Conservation (phyloP, 2,797 vertebrate species). For the Bradypodion ventrale region DNA sequence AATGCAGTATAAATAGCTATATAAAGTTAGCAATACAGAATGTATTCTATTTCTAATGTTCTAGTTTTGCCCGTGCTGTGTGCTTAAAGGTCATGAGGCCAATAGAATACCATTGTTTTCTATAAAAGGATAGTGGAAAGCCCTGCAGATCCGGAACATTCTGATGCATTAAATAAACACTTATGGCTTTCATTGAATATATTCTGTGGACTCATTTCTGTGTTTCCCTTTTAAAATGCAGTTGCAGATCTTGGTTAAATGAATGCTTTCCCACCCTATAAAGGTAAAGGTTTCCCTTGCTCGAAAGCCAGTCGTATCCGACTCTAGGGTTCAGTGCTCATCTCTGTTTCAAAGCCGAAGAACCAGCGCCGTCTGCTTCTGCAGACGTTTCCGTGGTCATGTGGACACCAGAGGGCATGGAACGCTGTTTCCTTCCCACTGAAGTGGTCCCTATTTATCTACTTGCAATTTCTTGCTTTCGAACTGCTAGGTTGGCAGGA, state of each 20-base stretch:
- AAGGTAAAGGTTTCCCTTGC: too few species aligned
- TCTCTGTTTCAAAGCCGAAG: too few species aligned
- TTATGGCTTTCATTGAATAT: not conserved
- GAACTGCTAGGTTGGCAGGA: too few species aligned
- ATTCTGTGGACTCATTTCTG: not conserved
- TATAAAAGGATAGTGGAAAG: not conserved
- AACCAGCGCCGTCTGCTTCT: too few species aligned
- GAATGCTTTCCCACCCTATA: not conserved
- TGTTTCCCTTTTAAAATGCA: not conserved
- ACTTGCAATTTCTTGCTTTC: too few species aligned
- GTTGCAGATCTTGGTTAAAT: not conserved
- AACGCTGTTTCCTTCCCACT: too few species aligned
- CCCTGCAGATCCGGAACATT: not conserved
- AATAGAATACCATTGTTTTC: not conserved
- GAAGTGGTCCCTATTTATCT: too few species aligned
- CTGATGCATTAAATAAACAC: not conserved
- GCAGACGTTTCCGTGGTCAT: too few species aligned
- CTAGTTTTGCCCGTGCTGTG: not conserved
- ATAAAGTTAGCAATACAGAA: slow-evolving; percentile 16
- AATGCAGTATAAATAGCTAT: not conserved
- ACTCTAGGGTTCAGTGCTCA: too few species aligned
- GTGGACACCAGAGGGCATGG: too few species aligned
- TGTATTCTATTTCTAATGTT: slow-evolving; percentile 15
- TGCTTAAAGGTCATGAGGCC: not conserved
- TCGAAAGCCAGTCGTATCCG: too few species aligned